Percentiles rank a stretch among this genome's conserved stretches.
Conservation (phyloP, 2,888 invertebrate genomes). For the Cantharis rustica region DNA sequence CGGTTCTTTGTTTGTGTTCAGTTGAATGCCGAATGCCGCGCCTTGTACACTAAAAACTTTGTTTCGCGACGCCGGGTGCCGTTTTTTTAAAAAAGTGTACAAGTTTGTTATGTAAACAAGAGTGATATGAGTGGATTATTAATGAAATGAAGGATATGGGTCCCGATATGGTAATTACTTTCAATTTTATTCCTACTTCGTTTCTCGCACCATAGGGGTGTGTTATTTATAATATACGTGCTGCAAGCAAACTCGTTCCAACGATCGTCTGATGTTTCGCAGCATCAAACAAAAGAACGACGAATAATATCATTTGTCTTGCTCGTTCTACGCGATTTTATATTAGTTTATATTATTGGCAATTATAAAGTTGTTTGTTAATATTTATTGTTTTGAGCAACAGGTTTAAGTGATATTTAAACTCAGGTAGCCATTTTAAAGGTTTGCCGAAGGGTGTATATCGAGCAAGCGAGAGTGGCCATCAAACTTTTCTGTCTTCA, state of each 20-base stretch:
- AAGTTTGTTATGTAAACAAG: slow-evolving; percentile 31
- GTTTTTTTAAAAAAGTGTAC: slow-evolving; percentile 39
- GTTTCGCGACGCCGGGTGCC: slow-evolving; percentile 56
- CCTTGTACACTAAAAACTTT: slow-evolving; percentile 46
- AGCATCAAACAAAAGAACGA: background rate
- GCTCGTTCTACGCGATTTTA: background rate
- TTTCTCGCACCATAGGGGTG: slow-evolving; percentile 6
- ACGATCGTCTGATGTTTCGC: background rate
- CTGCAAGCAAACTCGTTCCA: background rate
- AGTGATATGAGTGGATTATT: slow-evolving; percentile 36
- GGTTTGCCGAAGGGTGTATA: slow-evolving; percentile 43
- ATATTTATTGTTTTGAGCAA: slow-evolving; percentile 53
- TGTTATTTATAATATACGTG: slow-evolving; percentile 14
- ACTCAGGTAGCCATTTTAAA: slow-evolving; percentile 64
- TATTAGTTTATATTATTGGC: background rate
- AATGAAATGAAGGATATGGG: slow-evolving; percentile 78
- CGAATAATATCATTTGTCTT: background rate
- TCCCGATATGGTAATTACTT: slow-evolving; percentile 72
- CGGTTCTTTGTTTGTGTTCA: slow-evolving; percentile 45
- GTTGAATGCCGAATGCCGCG: slow-evolving; percentile 51
- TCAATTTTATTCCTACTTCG: background rate
- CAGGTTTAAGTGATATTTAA: slow-evolving; percentile 64
- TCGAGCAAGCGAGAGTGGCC: slow-evolving; percentile 20
- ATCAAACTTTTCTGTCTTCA: slow-evolving; percentile 6
- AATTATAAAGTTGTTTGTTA: slow-evolving; percentile 15